Conservation (phyloP, 2,888 invertebrate species). For the Abrostola tripartita region DNA sequence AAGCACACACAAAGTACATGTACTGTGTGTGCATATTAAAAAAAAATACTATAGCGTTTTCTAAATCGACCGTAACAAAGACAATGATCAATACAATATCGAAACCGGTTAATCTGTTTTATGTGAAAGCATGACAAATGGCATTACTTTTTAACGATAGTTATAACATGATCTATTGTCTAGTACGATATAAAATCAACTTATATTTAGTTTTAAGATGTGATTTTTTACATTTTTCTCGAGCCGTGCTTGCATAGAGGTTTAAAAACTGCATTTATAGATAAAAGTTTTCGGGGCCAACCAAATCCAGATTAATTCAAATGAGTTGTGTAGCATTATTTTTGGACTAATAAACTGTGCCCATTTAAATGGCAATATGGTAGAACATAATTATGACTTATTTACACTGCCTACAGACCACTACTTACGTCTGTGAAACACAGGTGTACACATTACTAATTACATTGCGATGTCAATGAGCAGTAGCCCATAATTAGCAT, state of each 20-base stretch:
- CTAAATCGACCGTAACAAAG: constrained; percentile 27
- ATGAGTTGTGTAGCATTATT: too few species aligned
- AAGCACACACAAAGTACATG: too few species aligned
- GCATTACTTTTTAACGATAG: constrained; percentile 42
- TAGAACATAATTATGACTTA: too few species aligned
- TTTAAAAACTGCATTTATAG: too few species aligned
- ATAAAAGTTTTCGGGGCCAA: too few species aligned
- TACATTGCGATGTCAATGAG: constrained; percentile 29
- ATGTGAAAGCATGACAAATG: constrained; percentile 54
- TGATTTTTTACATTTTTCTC: too few species aligned
- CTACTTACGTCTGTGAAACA: neutral
- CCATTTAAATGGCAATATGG: too few species aligned
- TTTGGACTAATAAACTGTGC: too few species aligned
- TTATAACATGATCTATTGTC: constrained; percentile 46
- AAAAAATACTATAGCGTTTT: constrained; percentile 8
- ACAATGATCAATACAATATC: constrained; percentile 32
- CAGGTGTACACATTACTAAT: constrained; percentile 29
- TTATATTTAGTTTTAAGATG: neutral
- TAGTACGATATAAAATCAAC: constrained; percentile 17
- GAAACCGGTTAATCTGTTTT: constrained; percentile 52
- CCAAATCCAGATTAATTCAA: too few species aligned
- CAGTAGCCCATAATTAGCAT: constrained; percentile 61
- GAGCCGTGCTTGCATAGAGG: neutral
- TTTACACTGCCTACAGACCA: too few species aligned
- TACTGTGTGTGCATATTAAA: too few species aligned